Evolutionary conservation across 2,888 invertebrate species (phyloP).

Genomic region (Ophion costatus): DNA sequence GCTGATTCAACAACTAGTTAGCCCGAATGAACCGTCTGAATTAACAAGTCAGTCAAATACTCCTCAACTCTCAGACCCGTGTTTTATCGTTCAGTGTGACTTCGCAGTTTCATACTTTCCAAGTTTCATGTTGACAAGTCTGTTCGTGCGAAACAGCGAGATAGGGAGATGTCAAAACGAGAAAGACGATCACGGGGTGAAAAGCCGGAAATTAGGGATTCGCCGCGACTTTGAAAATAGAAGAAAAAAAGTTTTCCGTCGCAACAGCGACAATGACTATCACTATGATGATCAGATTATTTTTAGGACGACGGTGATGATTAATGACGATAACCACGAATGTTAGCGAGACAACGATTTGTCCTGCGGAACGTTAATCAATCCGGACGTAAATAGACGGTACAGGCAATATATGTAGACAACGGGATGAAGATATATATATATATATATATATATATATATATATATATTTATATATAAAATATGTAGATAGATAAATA

Average conservation of each 20-base stretch:
- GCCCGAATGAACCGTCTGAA: slow-evolving; percentile 60
- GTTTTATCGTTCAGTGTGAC: slow-evolving; percentile 37
- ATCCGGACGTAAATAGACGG: slow-evolving; percentile 73
- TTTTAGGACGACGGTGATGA: slow-evolving; percentile 3
- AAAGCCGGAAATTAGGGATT: neutral
- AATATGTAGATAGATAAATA: slow-evolving; percentile 23
- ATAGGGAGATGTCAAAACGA: slow-evolving; percentile 49
- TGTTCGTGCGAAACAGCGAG: slow-evolving; percentile 69
- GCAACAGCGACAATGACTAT: slow-evolving; percentile 30
- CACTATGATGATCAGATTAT: slow-evolving; percentile 11
- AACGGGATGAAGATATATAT: slow-evolving; percentile 50
- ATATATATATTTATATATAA: too few relatives aligned
- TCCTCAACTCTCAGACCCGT: slow-evolving; percentile 1
- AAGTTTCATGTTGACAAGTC: slow-evolving; percentile 52
- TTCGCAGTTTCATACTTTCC: slow-evolving; percentile 56
- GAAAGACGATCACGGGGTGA: slow-evolving; percentile 6
- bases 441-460: slow-evolving; percentile 54
- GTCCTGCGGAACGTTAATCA: slow-evolving; percentile 71
- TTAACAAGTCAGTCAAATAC: slow-evolving; percentile 39
- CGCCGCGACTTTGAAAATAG: neutral
- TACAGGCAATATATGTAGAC: slow-evolving; percentile 75
- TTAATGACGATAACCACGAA: slow-evolving; percentile 43
- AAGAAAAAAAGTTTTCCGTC: slow-evolving; percentile 2
- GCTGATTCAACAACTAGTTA: slow-evolving; percentile 65
- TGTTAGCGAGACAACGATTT: slow-evolving; percentile 51